phyloP scores from a whole-genome alignment of 2,797 vertebrate genomes.

The Darevskia mixta region DNA sequence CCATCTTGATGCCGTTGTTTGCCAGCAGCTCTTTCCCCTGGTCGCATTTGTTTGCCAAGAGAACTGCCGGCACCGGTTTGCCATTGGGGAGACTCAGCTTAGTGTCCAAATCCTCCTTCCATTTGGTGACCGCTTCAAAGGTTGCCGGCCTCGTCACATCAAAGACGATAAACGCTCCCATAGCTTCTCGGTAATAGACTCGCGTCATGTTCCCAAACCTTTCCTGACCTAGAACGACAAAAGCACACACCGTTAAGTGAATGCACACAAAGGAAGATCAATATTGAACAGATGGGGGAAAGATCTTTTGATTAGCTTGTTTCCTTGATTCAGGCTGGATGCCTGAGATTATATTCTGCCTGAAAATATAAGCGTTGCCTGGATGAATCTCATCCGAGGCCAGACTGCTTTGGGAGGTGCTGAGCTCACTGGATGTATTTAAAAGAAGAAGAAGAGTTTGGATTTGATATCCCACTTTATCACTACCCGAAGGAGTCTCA shows the following conservation, averaged over 20 bases:
- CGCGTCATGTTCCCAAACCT: slow-evolving; percentile 99
- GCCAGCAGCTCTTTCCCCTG: slow-evolving; percentile 89
- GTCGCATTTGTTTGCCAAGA: slow-evolving; percentile 98
- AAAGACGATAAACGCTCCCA: slow-evolving; percentile 97
- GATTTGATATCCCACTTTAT: too few species aligned
- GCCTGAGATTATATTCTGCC: background rate
- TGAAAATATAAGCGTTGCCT: background rate
- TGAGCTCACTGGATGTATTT: too few species aligned
- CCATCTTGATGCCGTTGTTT: slow-evolving; percentile 92
- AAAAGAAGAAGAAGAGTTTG: too few species aligned
- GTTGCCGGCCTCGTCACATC: slow-evolving; percentile 94
- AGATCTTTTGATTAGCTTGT: background rate
- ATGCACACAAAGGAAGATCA: background rate
- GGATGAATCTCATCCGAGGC: background rate
- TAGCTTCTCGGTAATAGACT: slow-evolving; percentile 97
- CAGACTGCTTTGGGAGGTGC: background rate
- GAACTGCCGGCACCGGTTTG: slow-evolving; percentile 90
- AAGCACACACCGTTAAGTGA: background rate
- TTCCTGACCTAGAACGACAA: slow-evolving; percentile 89
- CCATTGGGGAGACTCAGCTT: slow-evolving; percentile 93
- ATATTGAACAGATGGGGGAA: background rate
- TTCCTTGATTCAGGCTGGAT: background rate
- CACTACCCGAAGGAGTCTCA: too few species aligned
- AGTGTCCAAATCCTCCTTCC: slow-evolving; percentile 98
- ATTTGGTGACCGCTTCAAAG: slow-evolving; percentile 95